Evolutionary conservation across 2,888 invertebrate genomes (phyloP).

Genomic region (Troglohyphantes excavatus): DNA sequence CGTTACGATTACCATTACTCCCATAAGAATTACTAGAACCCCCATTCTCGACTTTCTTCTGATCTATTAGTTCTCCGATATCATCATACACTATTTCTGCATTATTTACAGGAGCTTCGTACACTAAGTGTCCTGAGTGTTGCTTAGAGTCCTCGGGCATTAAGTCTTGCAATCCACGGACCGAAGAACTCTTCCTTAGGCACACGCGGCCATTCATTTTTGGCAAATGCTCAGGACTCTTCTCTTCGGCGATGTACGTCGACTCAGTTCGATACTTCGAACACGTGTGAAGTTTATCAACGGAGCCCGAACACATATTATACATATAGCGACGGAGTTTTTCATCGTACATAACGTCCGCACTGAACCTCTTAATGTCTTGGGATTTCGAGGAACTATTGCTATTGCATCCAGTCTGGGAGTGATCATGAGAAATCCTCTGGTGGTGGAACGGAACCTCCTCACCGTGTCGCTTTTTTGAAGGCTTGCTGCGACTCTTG

Average conservation of each 20-base stretch:
- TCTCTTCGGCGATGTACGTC: conserved; percentile 72
- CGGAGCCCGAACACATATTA: conserved; percentile 74
- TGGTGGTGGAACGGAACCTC: conserved; percentile 80
- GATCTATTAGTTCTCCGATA: conserved; percentile 86
- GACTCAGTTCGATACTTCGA: conserved; percentile 67
- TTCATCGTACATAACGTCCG: conserved; percentile 80
- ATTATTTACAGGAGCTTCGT: conserved; percentile 87
- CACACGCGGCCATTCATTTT: conserved; percentile 65
- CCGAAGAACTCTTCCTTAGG: conserved; percentile 75
- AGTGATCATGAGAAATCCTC: conserved; percentile 58
- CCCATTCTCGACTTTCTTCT: conserved; percentile 61
- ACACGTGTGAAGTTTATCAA: conserved; percentile 71
- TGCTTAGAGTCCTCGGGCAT: conserved; percentile 49
- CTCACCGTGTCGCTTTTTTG: conserved; percentile 86
- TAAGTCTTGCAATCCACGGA: conserved; percentile 65
- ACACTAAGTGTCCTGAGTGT: conserved; percentile 82
- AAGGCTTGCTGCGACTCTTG: conserved; percentile 90
- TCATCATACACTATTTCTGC: conserved; percentile 92
- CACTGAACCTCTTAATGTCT: conserved; percentile 79
- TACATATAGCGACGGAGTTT: conserved; percentile 78
- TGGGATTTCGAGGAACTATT: conserved; percentile 35
- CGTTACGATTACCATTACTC: conserved; percentile 46
- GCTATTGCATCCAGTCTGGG: conserved; percentile 29
- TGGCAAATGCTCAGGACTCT: conserved; percentile 58
- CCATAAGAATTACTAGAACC: conserved; percentile 30